Conservation (phyloP, 2,888 invertebrate species). For the Meteorus colon region DNA sequence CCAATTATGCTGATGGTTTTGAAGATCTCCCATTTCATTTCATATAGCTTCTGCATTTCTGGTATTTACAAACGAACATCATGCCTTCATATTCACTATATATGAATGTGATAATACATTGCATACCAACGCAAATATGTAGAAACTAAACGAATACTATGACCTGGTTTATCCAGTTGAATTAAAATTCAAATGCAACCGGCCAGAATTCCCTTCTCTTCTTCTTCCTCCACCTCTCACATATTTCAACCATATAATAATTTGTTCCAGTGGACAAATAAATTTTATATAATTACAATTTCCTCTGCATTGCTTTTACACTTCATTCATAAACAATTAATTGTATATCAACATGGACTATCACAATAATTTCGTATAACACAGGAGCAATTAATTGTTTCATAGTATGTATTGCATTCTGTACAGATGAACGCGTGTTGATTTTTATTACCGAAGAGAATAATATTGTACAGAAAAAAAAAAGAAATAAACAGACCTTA, state of each 20-base stretch:
- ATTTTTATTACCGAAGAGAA: neutral
- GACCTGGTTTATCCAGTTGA: slow-evolving; percentile 21
- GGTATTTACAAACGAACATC: slow-evolving; percentile 1
- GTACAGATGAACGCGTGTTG: too few relatives aligned
- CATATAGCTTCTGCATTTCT: slow-evolving; percentile 1
- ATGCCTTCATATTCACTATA: neutral
- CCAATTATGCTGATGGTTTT: neutral
- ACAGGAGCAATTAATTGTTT: neutral
- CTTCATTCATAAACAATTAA: neutral
- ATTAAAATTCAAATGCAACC: slow-evolving; percentile 10
- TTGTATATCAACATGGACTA: neutral
- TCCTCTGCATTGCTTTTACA: slow-evolving; percentile 16
- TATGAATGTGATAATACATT: neutral
- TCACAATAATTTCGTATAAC: neutral
- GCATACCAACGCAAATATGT: neutral
- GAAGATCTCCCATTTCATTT: neutral
- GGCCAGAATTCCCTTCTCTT: neutral
- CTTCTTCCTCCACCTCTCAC: neutral
- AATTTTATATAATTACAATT: slow-evolving; percentile 38
- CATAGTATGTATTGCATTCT: neutral
- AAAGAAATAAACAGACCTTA: neutral
- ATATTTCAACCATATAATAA: slow-evolving; percentile 24
- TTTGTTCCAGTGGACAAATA: slow-evolving; percentile 18
- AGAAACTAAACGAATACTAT: slow-evolving; percentile 13
- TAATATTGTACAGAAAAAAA: neutral